Conservation (phyloP, 2,888 invertebrate genomes). For the Orthosia gracilis region DNA sequence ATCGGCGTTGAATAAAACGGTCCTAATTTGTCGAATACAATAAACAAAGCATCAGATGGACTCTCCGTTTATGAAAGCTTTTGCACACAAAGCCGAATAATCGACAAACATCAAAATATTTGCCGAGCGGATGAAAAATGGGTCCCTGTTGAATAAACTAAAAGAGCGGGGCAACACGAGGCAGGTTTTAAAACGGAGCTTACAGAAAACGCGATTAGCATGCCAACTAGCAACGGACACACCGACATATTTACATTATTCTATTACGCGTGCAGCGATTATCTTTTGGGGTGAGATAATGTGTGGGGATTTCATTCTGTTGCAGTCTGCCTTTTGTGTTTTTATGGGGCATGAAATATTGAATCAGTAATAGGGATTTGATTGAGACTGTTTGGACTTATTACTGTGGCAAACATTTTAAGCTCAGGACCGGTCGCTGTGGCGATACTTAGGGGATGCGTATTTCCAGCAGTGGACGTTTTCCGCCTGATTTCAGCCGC, state of each 20-base stretch:
- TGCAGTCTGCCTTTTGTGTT: conserved; percentile 74
- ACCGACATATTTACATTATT: conserved; percentile 85
- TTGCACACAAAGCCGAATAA: conserved; percentile 74
- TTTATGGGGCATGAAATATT: conserved; percentile 64
- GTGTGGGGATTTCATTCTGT: conserved; percentile 80
- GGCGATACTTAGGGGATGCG: not conserved
- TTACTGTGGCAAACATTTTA: conserved; percentile 17
- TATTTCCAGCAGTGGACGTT: not conserved
- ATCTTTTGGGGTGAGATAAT: conserved; percentile 87
- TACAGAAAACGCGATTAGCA: conserved; percentile 85
- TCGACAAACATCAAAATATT: conserved; percentile 88
- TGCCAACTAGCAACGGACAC: conserved; percentile 81
- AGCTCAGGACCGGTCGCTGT: not conserved
- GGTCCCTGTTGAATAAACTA: conserved; percentile 80
- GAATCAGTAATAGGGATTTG: conserved; percentile 59
- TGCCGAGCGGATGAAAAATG: conserved; percentile 87
- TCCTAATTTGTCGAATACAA: conserved; percentile 71
- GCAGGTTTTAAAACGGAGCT: conserved; percentile 85
- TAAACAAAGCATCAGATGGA: conserved; percentile 76
- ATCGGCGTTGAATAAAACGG: conserved; percentile 49
- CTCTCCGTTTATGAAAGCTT: conserved; percentile 72
- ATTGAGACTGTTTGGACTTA: conserved; percentile 55
- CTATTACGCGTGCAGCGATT: conserved; percentile 87
- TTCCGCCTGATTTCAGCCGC: not conserved
- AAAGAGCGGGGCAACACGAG: conserved; percentile 79